phyloP scores from a whole-genome alignment of 2,113 vertebrate species.

The Plecotus auritus region DNA sequence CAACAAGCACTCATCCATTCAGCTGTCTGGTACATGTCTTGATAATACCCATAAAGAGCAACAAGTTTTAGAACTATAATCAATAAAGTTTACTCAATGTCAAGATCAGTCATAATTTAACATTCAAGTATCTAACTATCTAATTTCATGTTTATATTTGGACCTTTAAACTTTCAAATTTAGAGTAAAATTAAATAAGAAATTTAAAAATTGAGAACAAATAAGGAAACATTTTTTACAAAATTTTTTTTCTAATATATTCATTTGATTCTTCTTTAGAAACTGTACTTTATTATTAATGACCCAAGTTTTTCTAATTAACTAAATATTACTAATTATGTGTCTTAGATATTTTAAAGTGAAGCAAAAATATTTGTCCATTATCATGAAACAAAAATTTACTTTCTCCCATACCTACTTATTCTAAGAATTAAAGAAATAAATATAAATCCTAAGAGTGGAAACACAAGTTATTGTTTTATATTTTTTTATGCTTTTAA shows the following conservation, averaged over 20 bases:
- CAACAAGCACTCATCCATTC: neutral
- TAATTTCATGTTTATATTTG: neutral
- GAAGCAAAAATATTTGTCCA: neutral
- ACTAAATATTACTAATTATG: neutral
- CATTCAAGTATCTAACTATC: neutral
- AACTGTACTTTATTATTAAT: neutral
- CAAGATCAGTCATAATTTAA: neutral
- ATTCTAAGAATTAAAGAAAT: neutral
- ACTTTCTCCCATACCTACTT: neutral
- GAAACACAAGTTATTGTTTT: neutral
- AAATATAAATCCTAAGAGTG: neutral
- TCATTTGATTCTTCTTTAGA: neutral
- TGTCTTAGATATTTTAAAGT: neutral
- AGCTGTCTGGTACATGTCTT: neutral
- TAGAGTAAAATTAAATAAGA: neutral
- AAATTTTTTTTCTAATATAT: neutral
- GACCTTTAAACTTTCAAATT: neutral
- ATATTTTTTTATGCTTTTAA: neutral
- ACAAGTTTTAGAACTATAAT: neutral
- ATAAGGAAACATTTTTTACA: neutral
- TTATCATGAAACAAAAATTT: neutral
- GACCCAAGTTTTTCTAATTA: neutral
- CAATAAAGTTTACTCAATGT: neutral
- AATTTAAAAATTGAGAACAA: neutral
- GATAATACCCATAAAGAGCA: neutral